Conservation (phyloP, 35 echinoderm and acorn worm species). For the Apostichopus japonicus region DNA sequence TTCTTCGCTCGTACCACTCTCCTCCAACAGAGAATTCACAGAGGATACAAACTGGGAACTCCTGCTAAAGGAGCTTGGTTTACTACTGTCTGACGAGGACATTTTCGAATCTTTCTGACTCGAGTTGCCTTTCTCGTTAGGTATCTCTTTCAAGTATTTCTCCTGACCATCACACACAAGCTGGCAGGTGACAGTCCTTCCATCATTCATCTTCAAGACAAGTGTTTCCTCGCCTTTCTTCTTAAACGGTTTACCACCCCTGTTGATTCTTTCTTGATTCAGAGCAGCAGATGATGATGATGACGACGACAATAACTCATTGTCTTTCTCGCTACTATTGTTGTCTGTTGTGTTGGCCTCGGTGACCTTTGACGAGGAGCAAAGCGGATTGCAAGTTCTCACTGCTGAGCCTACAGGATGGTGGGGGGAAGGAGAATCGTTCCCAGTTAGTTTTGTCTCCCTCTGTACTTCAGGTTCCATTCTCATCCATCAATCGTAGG, state of each 20-base stretch:
- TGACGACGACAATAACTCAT: not conserved
- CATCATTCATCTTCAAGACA: slow-evolving; percentile 53
- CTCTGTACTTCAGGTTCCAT: slow-evolving; percentile 41
- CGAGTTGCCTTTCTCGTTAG: not conserved
- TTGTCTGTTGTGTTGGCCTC: not conserved
- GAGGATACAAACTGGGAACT: slow-evolving; percentile 57
- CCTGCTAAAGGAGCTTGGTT: slow-evolving; percentile 39
- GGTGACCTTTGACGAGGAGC: not conserved
- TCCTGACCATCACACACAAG: slow-evolving; percentile 46
- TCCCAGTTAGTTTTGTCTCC: slow-evolving; percentile 18
- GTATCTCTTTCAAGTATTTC: slow-evolving; percentile 56
- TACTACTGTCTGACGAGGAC: not conserved
- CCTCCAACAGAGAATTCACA: slow-evolving; percentile 44
- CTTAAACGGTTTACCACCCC: not conserved
- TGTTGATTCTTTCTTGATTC: not conserved
- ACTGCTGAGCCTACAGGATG: not conserved
- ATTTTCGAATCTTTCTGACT: slow-evolving; percentile 8
- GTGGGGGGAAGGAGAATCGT: slow-evolving; percentile 23
- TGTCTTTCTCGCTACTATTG: not conserved
- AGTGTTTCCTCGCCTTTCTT: slow-evolving; percentile 45
- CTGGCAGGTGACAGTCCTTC: slow-evolving; percentile 40
- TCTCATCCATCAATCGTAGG: slow-evolving; percentile 8
- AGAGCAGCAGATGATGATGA: not conserved
- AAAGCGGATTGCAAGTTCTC: not conserved
- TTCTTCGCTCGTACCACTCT: slow-evolving; percentile 7